Percentiles rank a stretch among this genome's conserved stretches.
These are phyloP conservation scores for Scaptomyza polygonia DNA, from an alignment of 2,888 invertebrate genomes.

Conservation along the genomic window DNA sequence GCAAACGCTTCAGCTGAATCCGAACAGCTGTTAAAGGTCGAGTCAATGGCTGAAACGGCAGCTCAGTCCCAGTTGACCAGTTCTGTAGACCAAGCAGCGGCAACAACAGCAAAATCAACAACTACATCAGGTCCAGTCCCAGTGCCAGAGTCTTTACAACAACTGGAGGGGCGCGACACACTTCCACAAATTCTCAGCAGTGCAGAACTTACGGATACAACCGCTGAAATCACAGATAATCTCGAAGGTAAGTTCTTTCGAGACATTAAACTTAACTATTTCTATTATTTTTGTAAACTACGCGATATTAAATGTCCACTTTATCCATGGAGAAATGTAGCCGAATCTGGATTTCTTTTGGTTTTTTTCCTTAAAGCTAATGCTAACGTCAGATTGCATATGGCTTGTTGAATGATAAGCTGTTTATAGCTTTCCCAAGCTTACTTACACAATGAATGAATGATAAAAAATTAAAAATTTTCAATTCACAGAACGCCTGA, in stretches of 20 bases:
- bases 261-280: not conserved
- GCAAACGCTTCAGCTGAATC: slow-evolving; percentile 12
- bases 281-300: not conserved
- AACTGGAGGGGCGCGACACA: slow-evolving; percentile 16
- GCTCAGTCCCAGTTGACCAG: slow-evolving; percentile 38
- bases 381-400: slow-evolving; percentile 8
- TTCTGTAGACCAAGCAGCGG: slow-evolving; percentile 17
- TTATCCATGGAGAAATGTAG: no score
- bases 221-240: slow-evolving; percentile 75
- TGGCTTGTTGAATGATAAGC: not conserved
- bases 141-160: slow-evolving; percentile 12
- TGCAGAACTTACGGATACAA: slow-evolving; percentile 32
- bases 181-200: slow-evolving; percentile 16
- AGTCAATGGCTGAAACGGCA: slow-evolving; percentile 51
- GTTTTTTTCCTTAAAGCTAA: no score
- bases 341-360: no score
- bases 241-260: slow-evolving; percentile 72
- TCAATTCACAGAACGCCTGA: slow-evolving; percentile 76
- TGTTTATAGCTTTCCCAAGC: not conserved
- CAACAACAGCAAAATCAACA: slow-evolving; percentile 1
- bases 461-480: not conserved
- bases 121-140: slow-evolving; percentile 18
- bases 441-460: not conserved
- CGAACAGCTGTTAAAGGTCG: slow-evolving; percentile 11
- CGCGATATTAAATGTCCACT: not conserved